Evolutionary conservation across 2,797 vertebrate species (phyloP).

Genomic region (Parambassis ranga): DNA sequence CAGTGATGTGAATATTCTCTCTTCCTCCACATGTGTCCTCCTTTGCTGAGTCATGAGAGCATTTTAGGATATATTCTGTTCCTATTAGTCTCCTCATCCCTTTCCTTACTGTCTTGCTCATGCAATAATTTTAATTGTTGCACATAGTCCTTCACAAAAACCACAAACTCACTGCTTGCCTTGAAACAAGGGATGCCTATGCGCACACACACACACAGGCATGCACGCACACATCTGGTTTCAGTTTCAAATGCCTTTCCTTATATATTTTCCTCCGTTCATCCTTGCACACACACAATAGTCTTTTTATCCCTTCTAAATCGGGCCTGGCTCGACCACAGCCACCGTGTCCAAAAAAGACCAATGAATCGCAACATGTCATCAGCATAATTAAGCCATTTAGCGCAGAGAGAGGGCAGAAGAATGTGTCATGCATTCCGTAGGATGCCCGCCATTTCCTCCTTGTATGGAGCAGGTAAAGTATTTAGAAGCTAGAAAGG

Average conservation of each 20-base stretch:
- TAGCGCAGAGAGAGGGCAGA: conserved; percentile 11
- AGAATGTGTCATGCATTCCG: conserved; percentile 44
- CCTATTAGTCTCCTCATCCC: conserved; percentile 18
- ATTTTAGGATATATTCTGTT: conserved; percentile 12
- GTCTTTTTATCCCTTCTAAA: conserved; percentile 73
- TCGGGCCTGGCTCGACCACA: conserved; percentile 33
- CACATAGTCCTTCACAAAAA: conserved; percentile 57
- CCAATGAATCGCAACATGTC: conserved; percentile 65
- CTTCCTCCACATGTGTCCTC: conserved; percentile 15
- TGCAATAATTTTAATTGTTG: conserved; percentile 68
- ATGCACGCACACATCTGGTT: conserved; percentile 76
- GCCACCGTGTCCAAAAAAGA: conserved; percentile 48
- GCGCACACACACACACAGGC: conserved; percentile 2
- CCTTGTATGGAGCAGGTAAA: conserved; percentile 41
- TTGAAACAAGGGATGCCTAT: conserved; percentile 29
- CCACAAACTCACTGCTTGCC: conserved; percentile 39
- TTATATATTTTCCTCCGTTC: conserved; percentile 65
- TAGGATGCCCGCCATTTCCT: conserved; percentile 17
- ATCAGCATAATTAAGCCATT: conserved; percentile 70
- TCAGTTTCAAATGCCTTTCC: conserved; percentile 74
- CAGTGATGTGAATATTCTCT: conserved; percentile 53
- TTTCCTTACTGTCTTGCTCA: conserved; percentile 39
- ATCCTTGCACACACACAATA: conserved; percentile 76
- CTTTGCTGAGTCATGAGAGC: conserved; percentile 57
- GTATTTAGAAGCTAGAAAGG: conserved; percentile 58